Base-by-base conservation (phyloP, 2,797 vertebrate species). In the Anolis apletophallus region DNA sequence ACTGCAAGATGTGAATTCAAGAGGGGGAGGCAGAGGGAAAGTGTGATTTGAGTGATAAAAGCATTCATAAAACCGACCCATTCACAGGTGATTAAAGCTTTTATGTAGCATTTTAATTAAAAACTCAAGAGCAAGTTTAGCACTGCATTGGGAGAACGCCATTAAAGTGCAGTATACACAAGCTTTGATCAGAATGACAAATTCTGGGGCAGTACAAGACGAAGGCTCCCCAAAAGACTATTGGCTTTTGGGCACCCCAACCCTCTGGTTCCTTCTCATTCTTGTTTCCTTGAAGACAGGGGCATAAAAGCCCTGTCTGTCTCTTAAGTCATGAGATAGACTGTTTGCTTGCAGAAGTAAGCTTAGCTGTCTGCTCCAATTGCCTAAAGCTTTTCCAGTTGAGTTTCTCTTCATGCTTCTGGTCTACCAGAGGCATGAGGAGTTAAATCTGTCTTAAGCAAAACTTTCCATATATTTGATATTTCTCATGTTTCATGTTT, bases 1-100 rank as follows among this genome's bases (percentile, higher is more conserved):
- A 84, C 75, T 78, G 74, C 64, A 85, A 85, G 17, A 32, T 46
- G 52, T 36, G 46, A 69, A 68, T 32, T 11, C 46, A 59, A 75
- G n/a, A 9, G 26, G 34, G 83, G 54, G 84, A 61, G 64, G 73
- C 46, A 46, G 34, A 83, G 79, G 29, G 64, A 77, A 50, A n/a
- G n/a, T 46, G 32, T 80, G 75, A 91, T 80, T 0, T 76, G 34
- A 81, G 26, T 55, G 57, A 85, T 61, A 91, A 76, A 92, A 91
- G 74, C 23, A 29, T 78, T 88, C 32, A n/a, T 88, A 78, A 93
- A 89, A 84, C 2, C 36, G 76, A 14, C n/a, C 74, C 87, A 82
- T 79, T 75, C 71, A 23, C 55, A 86, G 88, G 40, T 64, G 73
- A 73, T 7, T 84, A 88, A 46, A 84, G n/a, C 29, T 34, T 79